Percentiles rank a stretch among this genome's conserved stretches.
Conservation (phyloP, 2,888 invertebrate species). For the Isotomurus palustris region DNA sequence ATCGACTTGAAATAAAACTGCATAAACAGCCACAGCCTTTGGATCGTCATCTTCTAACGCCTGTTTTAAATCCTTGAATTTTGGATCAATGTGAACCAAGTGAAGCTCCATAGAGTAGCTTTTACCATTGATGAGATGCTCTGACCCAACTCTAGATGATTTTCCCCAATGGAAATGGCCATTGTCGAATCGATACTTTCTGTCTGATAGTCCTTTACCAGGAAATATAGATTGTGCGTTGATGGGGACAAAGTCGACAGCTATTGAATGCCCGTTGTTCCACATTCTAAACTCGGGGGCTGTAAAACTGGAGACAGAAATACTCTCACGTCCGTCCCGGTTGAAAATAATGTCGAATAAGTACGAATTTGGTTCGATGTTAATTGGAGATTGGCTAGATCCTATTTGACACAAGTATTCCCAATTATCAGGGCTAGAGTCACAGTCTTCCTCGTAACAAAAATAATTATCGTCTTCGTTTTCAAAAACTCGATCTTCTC, state of each 20-base stretch:
- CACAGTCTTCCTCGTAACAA: too few species aligned
- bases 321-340: too few species aligned
- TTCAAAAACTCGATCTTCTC: too few species aligned
- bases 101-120: slow-evolving; percentile 15
- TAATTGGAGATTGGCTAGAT: too few species aligned
- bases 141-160: slow-evolving; percentile 7
- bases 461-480: too few species aligned
- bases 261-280: slow-evolving; percentile 7
- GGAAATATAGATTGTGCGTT: not conserved
- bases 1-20: not conserved
- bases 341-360: too few species aligned
- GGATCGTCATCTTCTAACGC: not conserved
- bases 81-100: slow-evolving; percentile 5
- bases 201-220: not conserved
- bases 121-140: slow-evolving; percentile 9
- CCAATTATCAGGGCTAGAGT: too few species aligned
- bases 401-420: too few species aligned
- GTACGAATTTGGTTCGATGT: too few species aligned
- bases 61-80: not conserved
- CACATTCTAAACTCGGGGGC: too few species aligned
- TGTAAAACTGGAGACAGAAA: too few species aligned
- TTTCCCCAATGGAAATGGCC: slow-evolving; percentile 18
- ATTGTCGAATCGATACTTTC: slow-evolving; percentile 4
- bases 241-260: not conserved
- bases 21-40: slow-evolving; percentile 9